Evolutionary conservation across 2,113 vertebrate genomes (phyloP).

Genomic region (Podarcis muralis): DNA sequence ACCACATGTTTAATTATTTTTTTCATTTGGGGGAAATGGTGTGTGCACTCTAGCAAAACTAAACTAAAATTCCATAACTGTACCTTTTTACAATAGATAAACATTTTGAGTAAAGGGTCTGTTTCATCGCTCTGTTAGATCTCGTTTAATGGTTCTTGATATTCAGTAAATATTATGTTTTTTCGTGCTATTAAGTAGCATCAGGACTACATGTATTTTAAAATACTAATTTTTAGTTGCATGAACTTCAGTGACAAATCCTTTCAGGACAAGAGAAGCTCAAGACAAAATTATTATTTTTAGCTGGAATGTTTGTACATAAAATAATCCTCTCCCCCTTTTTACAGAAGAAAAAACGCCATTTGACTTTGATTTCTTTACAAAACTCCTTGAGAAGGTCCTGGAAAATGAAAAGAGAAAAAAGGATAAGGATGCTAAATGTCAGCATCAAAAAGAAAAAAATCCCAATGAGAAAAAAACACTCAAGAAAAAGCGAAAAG

Average conservation of each 20-base stretch:
- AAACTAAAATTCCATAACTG: not conserved
- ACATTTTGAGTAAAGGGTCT: not conserved
- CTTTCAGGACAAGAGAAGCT: not conserved
- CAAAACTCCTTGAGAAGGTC: slow-evolving; percentile 87
- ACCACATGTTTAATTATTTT: not conserved
- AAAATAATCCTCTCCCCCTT: slow-evolving; percentile 15
- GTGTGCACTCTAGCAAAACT: not conserved
- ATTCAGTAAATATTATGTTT: not conserved
- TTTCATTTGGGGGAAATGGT: not conserved
- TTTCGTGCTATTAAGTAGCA: not conserved
- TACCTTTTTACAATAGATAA: not conserved
- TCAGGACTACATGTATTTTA: not conserved
- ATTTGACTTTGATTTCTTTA: slow-evolving; percentile 93
- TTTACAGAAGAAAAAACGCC: slow-evolving; percentile 86
- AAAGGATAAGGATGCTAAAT: slow-evolving; percentile 79
- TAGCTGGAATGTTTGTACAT: too few species aligned
- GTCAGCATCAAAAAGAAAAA: slow-evolving; percentile 68
- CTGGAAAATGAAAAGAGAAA: slow-evolving; percentile 84
- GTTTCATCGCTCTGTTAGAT: not conserved
- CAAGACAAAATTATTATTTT: not conserved
- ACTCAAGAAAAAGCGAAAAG: slow-evolving; percentile 73
- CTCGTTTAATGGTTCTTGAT: not conserved
- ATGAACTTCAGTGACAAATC: not conserved
- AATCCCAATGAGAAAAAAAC: slow-evolving; percentile 66
- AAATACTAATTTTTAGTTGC: not conserved